These are phyloP conservation scores for Chymomyza costata DNA, from an alignment of 1,140 invertebrate species.

Conservation along the genomic window DNA sequence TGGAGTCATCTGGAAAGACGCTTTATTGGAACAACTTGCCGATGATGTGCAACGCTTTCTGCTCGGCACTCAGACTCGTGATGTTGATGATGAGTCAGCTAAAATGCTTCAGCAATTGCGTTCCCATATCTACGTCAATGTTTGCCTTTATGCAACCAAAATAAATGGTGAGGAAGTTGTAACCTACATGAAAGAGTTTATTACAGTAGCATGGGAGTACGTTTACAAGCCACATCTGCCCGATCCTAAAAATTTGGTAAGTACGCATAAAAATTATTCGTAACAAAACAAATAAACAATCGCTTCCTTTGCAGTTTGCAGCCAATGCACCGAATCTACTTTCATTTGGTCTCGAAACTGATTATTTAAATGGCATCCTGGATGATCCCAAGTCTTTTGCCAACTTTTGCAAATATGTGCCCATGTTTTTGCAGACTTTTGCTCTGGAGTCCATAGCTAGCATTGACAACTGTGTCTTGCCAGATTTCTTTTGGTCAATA, in stretches of 20 bases:
- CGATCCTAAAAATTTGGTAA: constrained; percentile 93
- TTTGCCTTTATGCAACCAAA: constrained; percentile 96
- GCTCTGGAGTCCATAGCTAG: constrained; percentile 93
- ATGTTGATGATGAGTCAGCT: constrained; percentile 88
- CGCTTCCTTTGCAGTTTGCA: constrained; percentile 85
- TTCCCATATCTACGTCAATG: constrained; percentile 97
- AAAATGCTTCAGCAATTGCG: constrained; percentile 93
- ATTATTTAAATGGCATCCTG: constrained; percentile 91
- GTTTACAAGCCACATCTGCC: constrained; percentile 88
- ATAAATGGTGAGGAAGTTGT: constrained; percentile 98
- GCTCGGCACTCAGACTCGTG: no score
- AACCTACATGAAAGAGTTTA: constrained; percentile 90
- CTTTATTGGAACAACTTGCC: constrained; percentile 89
- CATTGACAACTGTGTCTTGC: constrained; percentile 77
- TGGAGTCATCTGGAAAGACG: constrained; percentile 95
- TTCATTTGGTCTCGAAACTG: constrained; percentile 93
- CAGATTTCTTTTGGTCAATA: constrained; percentile 90
- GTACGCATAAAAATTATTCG: constrained; percentile 38
- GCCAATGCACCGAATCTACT: constrained; percentile 97
- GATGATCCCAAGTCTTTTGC: constrained; percentile 90
- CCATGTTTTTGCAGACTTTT: constrained; percentile 97
- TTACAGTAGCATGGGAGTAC: constrained; percentile 94
- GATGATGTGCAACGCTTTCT: constrained; percentile 86
- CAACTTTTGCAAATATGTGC: constrained; percentile 97
- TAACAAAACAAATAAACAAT: background rate